Percentiles rank a stretch among this genome's conserved stretches.
Conservation (phyloP, 2,797 vertebrate genomes). For the Oryzias dopingdopingensis region DNA sequence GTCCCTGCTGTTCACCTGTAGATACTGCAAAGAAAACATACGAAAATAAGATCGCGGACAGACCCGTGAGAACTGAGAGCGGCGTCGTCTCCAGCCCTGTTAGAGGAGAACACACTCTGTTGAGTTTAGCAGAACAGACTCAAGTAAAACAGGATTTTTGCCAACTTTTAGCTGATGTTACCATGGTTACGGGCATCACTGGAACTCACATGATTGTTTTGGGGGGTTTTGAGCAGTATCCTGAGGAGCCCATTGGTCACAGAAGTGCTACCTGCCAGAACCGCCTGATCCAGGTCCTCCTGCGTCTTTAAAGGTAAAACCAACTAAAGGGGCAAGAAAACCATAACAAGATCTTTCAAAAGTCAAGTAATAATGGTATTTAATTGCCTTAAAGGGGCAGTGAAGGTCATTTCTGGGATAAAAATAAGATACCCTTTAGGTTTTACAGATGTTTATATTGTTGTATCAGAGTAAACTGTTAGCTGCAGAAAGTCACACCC, state of each 20-base stretch:
- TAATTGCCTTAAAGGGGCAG: neutral
- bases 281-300: conserved; percentile 87
- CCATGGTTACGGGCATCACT: neutral
- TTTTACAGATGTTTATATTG: no score
- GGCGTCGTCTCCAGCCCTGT: conserved; percentile 22
- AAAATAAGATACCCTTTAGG: no score
- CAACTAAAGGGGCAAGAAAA: conserved; percentile 71
- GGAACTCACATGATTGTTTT: conserved; percentile 84
- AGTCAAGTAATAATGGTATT: conserved; percentile 11
- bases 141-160: conserved; percentile 7
- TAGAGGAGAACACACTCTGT: neutral
- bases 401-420: no score
- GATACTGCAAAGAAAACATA: conserved; percentile 66
- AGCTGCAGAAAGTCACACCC: no score
- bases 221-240: conserved; percentile 85
- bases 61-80: conserved; percentile 17
- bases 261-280: conserved; percentile 79
- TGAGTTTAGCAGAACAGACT: neutral
- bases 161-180: neutral
- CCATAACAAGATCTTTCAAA: conserved; percentile 34
- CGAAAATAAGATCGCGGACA: conserved; percentile 19
- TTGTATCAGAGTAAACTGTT: no score
- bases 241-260: conserved; percentile 83
- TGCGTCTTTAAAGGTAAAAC: conserved; percentile 87
- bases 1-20: conserved; percentile 86